Percentiles rank a stretch among this genome's conserved stretches.
phyloP scores from a whole-genome alignment of 1,140 invertebrate genomes.

The Branchinecta lynchi region DNA sequence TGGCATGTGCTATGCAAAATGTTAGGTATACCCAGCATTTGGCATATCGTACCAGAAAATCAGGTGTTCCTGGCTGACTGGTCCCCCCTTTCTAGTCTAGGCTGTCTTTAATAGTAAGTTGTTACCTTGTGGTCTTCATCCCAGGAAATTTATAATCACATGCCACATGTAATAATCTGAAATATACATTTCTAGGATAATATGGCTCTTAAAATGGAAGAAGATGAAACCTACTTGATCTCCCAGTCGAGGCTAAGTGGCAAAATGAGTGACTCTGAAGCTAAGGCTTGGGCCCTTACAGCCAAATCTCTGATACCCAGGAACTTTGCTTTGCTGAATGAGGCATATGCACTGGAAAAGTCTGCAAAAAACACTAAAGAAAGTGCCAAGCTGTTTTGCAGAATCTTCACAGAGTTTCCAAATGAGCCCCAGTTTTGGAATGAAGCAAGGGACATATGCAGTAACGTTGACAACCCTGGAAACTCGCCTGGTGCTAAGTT shows the following conservation, averaged over 20 bases:
- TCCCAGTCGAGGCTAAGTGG: background rate
- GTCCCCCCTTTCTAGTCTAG: too few relatives aligned
- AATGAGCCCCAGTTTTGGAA: conserved; percentile 3
- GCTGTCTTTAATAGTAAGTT: too few relatives aligned
- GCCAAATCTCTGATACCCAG: conserved; percentile 2
- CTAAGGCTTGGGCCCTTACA: background rate
- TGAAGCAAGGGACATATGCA: background rate
- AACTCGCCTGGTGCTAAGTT: background rate
- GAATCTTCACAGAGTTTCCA: background rate
- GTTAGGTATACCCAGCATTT: too few relatives aligned
- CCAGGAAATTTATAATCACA: too few relatives aligned
- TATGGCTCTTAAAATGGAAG: background rate
- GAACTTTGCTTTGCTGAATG: background rate
- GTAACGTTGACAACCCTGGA: background rate
- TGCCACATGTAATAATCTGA: too few relatives aligned
- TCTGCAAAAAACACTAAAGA: background rate
- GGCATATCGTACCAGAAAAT: too few relatives aligned
- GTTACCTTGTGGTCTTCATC: too few relatives aligned
- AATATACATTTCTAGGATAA: too few relatives aligned
- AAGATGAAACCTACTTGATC: background rate
- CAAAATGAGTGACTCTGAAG: background rate
- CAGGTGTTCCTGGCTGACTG: too few relatives aligned
- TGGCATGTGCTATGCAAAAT: too few relatives aligned
- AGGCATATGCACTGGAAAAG: background rate
- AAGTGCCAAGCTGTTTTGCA: background rate